phyloP scores from a whole-genome alignment of 1,140 invertebrate genomes.

The Chironomus striatipennis region DNA sequence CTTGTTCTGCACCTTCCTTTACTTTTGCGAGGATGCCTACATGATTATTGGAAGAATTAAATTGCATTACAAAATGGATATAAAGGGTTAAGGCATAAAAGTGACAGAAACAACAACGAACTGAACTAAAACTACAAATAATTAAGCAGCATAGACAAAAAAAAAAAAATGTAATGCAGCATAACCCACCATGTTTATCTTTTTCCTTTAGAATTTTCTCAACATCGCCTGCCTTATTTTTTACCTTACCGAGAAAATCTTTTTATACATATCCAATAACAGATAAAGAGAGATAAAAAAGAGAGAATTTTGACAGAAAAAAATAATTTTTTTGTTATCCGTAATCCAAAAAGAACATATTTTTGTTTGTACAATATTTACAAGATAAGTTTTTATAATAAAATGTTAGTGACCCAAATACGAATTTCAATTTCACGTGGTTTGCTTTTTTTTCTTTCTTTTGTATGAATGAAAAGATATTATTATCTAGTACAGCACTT shows the following conservation, averaged over 20 bases:
- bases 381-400: background rate
- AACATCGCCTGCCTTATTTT: slow-evolving; percentile 85
- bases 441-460: too few relatives aligned
- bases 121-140: background rate
- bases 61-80: too few relatives aligned
- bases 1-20: slow-evolving; percentile 90
- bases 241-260: slow-evolving; percentile 89
- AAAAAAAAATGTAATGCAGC: background rate
- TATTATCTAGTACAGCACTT: too few relatives aligned
- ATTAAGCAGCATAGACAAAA: background rate
- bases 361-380: background rate
- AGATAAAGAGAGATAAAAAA: too few relatives aligned
- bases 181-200: slow-evolving; percentile 69
- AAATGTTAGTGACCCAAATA: too few relatives aligned
- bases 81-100: too few relatives aligned
- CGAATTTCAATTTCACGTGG: too few relatives aligned
- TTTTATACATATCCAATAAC: slow-evolving; percentile 32
- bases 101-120: too few relatives aligned
- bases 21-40: slow-evolving; percentile 86
- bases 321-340: background rate
- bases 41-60: too few relatives aligned
- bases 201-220: slow-evolving; percentile 84
- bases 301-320: background rate
- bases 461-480: too few relatives aligned
- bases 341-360: background rate